Base-by-base conservation (phyloP, 2,888 invertebrate species). In the Trichopoda pennipes region DNA sequence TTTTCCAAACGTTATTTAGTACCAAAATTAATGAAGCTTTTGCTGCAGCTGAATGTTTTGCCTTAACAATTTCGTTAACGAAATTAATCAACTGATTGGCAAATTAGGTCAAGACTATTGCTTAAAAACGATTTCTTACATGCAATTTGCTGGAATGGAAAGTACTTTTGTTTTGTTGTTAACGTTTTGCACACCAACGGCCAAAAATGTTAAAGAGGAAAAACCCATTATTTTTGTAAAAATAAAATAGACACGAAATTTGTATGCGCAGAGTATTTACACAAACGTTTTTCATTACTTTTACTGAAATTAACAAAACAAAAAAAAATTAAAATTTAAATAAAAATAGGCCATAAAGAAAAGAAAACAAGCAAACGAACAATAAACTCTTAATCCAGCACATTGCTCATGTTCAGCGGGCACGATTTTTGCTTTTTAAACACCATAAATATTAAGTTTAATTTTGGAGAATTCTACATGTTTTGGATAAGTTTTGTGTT, bases 61-160 rank as follows among this genome's bases (percentile, higher is more conserved):
- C 17, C 17, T 38, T 23, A 49, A 61, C 9, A 56, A 56, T 61
- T 51, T 53, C 14, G 3, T 60, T 51, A 38, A 23, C 28, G 12
- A 32, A 69, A 23, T 66, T 60, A 60, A 38, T 47, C n/a, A 72
- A 58, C n/a, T 16, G n/a, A 19, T 53, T 35, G 32, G 47, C 16
- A 51, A 80, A 53, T 69, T 64, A 21, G 80, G 74, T 75, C 80
- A 80, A 80, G 80, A 49, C 55, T 69, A 49, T 56, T 63, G 28
- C 19, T 64, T 35, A 42, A 61, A 56, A 72, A 4, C 44, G 51
- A 58, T 55, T 69, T 74, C 58, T 61, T 56, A 56, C 42, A 44
- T 55, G 56, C 63, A 47, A 38, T 69, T 55, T 7, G 16, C 42
- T 47, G 16, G 10, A 47, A 38, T 63, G 55, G 73, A 55, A 66